Conservation (phyloP, 1,140 invertebrate species). For the Musca vetustissima region DNA sequence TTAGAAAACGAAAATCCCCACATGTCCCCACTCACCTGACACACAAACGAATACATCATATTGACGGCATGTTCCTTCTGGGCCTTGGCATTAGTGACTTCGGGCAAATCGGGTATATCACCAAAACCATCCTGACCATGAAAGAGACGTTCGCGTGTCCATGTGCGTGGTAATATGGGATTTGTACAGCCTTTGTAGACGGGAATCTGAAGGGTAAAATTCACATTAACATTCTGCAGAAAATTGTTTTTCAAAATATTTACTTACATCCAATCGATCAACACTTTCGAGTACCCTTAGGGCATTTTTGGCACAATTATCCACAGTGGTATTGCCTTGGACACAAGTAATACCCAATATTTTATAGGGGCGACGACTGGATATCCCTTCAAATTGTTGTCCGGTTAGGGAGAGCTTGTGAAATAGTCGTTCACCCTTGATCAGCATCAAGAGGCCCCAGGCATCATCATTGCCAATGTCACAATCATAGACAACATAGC, state of each 20-base stretch:
- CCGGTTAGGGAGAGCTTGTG: not conserved
- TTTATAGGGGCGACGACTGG: conserved; percentile 40
- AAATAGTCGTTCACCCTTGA: conserved; percentile 56
- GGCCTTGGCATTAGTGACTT: conserved; percentile 22
- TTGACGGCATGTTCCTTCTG: conserved; percentile 38
- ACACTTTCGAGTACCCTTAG: conserved; percentile 59
- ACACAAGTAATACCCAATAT: conserved; percentile 66
- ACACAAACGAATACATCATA: conserved; percentile 56
- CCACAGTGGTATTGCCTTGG: conserved; percentile 62
- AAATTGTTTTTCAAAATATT: not conserved
- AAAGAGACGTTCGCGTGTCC: conserved; percentile 25
- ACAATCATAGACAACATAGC: conserved; percentile 61
- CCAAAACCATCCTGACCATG: conserved; percentile 67
- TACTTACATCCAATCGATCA: conserved; percentile 60
- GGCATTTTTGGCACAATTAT: conserved; percentile 62
- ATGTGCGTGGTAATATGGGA: conserved; percentile 46
- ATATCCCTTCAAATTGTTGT: not conserved
- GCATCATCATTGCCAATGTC: conserved; percentile 68
- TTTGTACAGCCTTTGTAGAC: conserved; percentile 61
- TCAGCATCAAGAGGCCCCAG: conserved; percentile 62
- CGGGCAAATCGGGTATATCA: conserved; percentile 46
- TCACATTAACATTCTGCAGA: not conserved
- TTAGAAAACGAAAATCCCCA: not conserved
- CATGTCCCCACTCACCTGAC: conserved; percentile 36
- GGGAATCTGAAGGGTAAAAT: conserved; percentile 60